Percentiles rank a stretch among this genome's conserved stretches.
Evolutionary conservation across 2,888 invertebrate species (phyloP).

Genomic region (Fragum fragum): DNA sequence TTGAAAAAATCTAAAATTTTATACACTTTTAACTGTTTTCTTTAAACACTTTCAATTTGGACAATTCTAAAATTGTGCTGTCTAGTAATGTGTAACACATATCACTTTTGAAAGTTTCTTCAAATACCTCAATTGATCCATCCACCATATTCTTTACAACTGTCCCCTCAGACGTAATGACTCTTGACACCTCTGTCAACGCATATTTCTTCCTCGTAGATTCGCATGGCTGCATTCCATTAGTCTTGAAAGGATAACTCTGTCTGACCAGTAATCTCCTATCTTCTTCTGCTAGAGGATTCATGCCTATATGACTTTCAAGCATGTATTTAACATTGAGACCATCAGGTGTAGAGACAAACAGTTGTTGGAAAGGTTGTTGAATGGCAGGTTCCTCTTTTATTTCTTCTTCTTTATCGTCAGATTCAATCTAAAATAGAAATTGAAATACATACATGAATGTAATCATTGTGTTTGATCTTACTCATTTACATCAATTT

Average conservation of each 20-base stretch:
- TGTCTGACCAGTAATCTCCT: constrained; percentile 82
- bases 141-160: constrained; percentile 85
- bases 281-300: constrained; percentile 76
- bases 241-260: constrained; percentile 84
- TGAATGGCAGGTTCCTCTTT: constrained; percentile 68
- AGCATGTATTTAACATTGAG: constrained; percentile 82
- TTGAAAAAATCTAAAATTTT: too few species aligned
- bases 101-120: too few species aligned
- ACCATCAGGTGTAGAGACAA: constrained; percentile 85
- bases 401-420: constrained; percentile 68
- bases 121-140: constrained; percentile 83
- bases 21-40: too few species aligned
- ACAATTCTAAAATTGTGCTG: too few species aligned
- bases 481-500: too few species aligned
- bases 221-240: constrained; percentile 82
- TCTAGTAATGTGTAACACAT: too few species aligned
- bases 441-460: background rate
- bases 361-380: constrained; percentile 84
- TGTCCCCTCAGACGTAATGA: constrained; percentile 85
- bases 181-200: constrained; percentile 81
- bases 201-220: constrained; percentile 76
- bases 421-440: constrained; percentile 46
- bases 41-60: too few species aligned
- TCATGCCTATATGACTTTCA: constrained; percentile 82
- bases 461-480: too few species aligned